These are phyloP conservation scores for Noturus placidus DNA, from an alignment of 2,113 vertebrate genomes.

Conservation along the genomic window DNA sequence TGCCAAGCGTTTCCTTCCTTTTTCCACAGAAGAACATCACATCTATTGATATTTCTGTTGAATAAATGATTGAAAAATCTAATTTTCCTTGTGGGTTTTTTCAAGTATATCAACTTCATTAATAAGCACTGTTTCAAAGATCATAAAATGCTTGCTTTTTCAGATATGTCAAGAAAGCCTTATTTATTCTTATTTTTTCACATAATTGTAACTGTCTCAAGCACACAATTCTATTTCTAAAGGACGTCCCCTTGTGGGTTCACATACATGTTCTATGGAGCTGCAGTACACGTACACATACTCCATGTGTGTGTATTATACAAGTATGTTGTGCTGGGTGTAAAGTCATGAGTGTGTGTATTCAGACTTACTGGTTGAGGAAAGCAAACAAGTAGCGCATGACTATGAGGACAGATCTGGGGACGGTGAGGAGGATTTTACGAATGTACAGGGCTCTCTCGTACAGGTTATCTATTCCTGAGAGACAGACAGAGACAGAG, in stretches of 20 bases:
- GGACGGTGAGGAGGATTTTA: conserved; percentile 91
- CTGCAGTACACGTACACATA: background rate
- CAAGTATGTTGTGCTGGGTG: background rate
- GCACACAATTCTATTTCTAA: background rate
- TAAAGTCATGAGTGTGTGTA: background rate
- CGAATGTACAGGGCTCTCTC: conserved; percentile 94
- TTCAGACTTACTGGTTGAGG: conserved; percentile 92
- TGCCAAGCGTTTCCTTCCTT: no score
- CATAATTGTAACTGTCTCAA: background rate
- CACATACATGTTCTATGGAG: background rate
- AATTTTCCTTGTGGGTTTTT: no score
- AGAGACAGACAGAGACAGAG: conserved; percentile 33
- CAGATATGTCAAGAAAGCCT: no score
- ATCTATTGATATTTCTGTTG: no score
- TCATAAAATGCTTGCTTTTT: no score
- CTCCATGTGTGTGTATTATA: background rate
- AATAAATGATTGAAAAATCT: no score
- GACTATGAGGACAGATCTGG: conserved; percentile 92
- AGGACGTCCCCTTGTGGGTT: background rate
- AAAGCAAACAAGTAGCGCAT: conserved; percentile 99
- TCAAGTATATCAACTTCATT: no score
- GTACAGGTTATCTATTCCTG: conserved; percentile 96
- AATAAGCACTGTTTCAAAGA: no score
- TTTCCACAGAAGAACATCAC: no score
- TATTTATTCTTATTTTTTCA: no score